These are phyloP conservation scores for Eupleurogrammus muticus DNA, from an alignment of 2,797 vertebrate genomes.

Conservation along the genomic window DNA sequence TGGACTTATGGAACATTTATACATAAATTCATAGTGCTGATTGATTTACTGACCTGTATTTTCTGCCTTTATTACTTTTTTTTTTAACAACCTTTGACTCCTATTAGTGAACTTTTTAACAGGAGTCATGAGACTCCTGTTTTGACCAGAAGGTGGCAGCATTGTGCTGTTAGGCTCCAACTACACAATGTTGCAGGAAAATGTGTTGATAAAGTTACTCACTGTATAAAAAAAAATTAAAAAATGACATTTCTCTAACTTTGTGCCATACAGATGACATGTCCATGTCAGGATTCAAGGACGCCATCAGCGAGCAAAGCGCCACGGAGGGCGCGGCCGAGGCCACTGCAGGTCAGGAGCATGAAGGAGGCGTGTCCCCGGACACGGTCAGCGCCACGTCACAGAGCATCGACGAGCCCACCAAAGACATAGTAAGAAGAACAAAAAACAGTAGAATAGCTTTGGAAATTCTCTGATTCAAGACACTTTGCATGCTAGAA, in stretches of 20 bases:
- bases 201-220: neutral
- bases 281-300: conserved; percentile 87
- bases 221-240: no score
- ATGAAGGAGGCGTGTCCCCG: conserved; percentile 89
- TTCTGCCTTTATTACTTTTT: no score
- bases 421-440: conserved; percentile 89
- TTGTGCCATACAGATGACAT: conserved; percentile 81
- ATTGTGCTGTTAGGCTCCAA: conserved; percentile 14
- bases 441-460: no score
- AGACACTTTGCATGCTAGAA: no score
- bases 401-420: conserved; percentile 90
- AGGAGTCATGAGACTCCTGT: neutral
- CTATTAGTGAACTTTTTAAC: no score
- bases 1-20: no score
- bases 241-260: no score
- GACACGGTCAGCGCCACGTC: conserved; percentile 93
- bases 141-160: conserved; percentile 72
- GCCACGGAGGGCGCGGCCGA: conserved; percentile 83
- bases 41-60: no score
- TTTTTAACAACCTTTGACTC: no score
- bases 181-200: neutral
- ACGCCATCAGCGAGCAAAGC: conserved; percentile 82
- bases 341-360: conserved; percentile 74
- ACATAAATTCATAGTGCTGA: no score
- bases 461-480: no score